Evolutionary conservation across 2,888 invertebrate species (phyloP).

Genomic region (Oxyteleia sp.): DNA sequence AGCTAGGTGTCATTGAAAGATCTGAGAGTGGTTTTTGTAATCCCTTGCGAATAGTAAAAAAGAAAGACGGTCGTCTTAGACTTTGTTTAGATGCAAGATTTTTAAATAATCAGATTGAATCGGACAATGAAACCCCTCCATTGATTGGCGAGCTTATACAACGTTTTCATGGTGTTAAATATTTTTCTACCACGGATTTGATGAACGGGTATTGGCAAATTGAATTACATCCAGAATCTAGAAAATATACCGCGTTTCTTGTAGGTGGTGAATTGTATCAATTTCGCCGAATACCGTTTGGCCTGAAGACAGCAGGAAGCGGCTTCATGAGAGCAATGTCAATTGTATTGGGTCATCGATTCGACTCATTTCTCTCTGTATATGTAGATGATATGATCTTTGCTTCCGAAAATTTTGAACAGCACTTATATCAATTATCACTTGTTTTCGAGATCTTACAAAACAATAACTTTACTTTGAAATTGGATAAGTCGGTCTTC

Average conservation of each 20-base stretch:
- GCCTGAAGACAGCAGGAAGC: too few species aligned
- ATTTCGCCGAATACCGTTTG: too few species aligned
- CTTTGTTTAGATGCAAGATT: slow-evolving; percentile 81
- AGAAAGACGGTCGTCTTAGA: slow-evolving; percentile 68
- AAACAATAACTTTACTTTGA: too few species aligned
- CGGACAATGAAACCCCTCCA: slow-evolving; percentile 78
- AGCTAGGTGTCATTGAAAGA: slow-evolving; percentile 20
- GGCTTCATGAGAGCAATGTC: too few species aligned
- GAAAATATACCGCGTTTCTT: slow-evolving; percentile 68
- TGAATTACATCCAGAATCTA: slow-evolving; percentile 38
- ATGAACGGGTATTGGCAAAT: slow-evolving; percentile 73
- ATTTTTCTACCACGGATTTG: slow-evolving; percentile 73
- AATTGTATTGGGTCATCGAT: slow-evolving; percentile 75
- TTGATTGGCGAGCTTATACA: slow-evolving; percentile 72
- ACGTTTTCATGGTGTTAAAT: slow-evolving; percentile 59
- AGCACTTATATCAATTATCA: slow-evolving; percentile 71
- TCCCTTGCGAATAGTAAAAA: slow-evolving; percentile 30
- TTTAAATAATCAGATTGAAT: slow-evolving; percentile 79
- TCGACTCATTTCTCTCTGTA: slow-evolving; percentile 69
- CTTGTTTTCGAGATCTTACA: slow-evolving; percentile 70
- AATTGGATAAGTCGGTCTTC: too few species aligned
- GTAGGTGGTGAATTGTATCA: slow-evolving; percentile 64
- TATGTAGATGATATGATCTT: too few species aligned
- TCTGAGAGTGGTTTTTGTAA: slow-evolving; percentile 36
- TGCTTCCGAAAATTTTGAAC: too few species aligned